These are phyloP conservation scores for Andrena haemorrhoa DNA, from an alignment of 2,888 invertebrate genomes.

Conservation along the genomic window DNA sequence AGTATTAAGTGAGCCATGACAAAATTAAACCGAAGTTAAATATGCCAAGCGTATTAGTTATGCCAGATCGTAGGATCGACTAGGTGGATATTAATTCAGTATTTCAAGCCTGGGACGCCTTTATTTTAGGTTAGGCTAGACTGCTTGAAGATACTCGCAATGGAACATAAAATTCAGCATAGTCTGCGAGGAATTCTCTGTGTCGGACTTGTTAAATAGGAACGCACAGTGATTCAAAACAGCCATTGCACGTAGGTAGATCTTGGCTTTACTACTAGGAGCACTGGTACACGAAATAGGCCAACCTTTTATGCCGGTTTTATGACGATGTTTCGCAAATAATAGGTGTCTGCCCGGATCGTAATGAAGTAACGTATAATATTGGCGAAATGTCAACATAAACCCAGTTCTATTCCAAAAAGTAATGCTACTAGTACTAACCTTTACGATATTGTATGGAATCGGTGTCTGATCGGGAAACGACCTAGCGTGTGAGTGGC, in stretches of 20 bases:
- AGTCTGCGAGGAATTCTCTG: background rate
- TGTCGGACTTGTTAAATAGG: background rate
- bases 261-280: background rate
- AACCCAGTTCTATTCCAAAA: slow-evolving; percentile 21
- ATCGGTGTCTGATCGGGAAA: no score
- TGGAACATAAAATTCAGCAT: background rate
- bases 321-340: slow-evolving; percentile 32
- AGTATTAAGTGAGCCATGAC: no score
- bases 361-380: slow-evolving; percentile 3
- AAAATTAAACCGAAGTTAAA: no score
- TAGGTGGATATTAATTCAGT: no score
- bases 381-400: slow-evolving; percentile 30
- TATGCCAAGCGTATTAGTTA: no score
- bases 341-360: slow-evolving; percentile 8
- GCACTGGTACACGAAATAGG: slow-evolving; percentile 15
- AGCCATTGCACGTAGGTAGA: background rate
- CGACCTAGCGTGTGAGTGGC: no score
- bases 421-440: slow-evolving; percentile 14
- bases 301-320: slow-evolving; percentile 33
- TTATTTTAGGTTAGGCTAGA: background rate
- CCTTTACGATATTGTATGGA: background rate
- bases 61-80: no score
- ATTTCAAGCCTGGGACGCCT: no score
- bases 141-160: background rate
- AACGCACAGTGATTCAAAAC: background rate